Conservation (phyloP, 2,888 invertebrate genomes). For the Tetragnatha montana region DNA sequence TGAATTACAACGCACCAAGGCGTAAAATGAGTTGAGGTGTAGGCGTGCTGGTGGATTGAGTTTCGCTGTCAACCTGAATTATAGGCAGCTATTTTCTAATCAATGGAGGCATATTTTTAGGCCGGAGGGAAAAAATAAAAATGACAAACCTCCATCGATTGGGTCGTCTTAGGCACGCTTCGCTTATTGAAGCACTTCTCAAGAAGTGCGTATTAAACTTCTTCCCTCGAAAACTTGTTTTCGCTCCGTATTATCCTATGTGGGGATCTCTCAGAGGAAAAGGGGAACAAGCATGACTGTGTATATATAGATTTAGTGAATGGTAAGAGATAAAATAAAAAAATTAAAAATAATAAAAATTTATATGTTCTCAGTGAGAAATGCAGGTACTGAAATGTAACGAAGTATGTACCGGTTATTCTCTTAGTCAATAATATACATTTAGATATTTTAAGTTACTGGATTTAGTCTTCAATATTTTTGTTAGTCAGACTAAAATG, state of each 20-base stretch:
- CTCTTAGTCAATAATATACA: too few species aligned
- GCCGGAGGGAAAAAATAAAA: slow-evolving; percentile 7
- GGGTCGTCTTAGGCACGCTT: slow-evolving; percentile 46
- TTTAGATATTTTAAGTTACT: too few species aligned
- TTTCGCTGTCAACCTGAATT: slow-evolving; percentile 63
- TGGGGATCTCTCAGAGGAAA: too few species aligned
- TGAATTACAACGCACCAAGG: slow-evolving; percentile 42
- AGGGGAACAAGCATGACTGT: too few species aligned
- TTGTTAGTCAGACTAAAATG: too few species aligned
- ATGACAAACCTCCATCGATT: slow-evolving; percentile 58
- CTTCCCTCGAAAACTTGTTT: slow-evolving; percentile 47
- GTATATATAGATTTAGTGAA: too few species aligned
- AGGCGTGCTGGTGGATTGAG: slow-evolving; percentile 47
- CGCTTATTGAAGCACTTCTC: slow-evolving; percentile 54
- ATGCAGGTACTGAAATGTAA: too few species aligned
- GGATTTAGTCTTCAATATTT: too few species aligned
- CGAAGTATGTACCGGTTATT: too few species aligned
- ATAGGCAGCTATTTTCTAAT: slow-evolving; percentile 67
- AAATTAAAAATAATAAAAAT: too few species aligned
- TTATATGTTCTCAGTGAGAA: too few species aligned
- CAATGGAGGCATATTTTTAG: slow-evolving; percentile 65
- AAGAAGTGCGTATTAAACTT: slow-evolving; percentile 58
- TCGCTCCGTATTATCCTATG: slow-evolving; percentile 36
- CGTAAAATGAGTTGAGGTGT: slow-evolving; percentile 65
- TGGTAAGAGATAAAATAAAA: too few species aligned